phyloP scores from a whole-genome alignment of 2,113 vertebrate species.

The Semnornis frantzii region DNA sequence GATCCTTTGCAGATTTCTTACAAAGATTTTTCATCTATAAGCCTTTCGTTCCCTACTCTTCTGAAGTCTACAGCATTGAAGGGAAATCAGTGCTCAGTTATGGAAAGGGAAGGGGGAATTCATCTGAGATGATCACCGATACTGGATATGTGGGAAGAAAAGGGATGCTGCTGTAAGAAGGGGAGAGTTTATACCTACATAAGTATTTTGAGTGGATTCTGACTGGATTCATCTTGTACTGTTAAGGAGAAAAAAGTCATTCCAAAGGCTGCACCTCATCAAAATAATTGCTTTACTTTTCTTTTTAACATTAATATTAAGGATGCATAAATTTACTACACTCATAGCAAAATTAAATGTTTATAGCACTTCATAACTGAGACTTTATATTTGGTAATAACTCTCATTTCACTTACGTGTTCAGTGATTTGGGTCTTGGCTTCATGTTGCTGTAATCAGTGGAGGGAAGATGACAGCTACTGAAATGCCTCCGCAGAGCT shows the following conservation, averaged over 20 bases:
- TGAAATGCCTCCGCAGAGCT: neutral
- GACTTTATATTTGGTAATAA: neutral
- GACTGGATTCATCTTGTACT: neutral
- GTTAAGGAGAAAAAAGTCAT: neutral
- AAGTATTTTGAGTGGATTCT: neutral
- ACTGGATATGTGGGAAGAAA: neutral
- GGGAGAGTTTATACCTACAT: neutral
- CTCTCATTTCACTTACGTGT: neutral
- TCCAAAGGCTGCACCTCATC: neutral
- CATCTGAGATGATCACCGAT: neutral
- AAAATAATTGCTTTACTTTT: neutral
- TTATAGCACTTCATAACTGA: neutral
- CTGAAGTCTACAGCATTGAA: accelerated
- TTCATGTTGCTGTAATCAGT: neutral
- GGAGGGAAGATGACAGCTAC: accelerated
- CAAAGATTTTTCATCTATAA: neutral
- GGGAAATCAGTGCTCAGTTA: neutral
- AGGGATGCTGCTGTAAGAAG: neutral
- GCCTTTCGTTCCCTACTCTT: neutral
- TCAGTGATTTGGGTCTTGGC: neutral
- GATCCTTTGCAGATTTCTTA: neutral
- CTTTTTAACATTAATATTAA: neutral
- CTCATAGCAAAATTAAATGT: neutral
- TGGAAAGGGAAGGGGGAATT: neutral
- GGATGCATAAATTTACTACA: neutral